Percentiles rank a stretch among this genome's conserved stretches.
Conservation (phyloP, 2,888 invertebrate genomes). For the Dexiosoma caninum region DNA sequence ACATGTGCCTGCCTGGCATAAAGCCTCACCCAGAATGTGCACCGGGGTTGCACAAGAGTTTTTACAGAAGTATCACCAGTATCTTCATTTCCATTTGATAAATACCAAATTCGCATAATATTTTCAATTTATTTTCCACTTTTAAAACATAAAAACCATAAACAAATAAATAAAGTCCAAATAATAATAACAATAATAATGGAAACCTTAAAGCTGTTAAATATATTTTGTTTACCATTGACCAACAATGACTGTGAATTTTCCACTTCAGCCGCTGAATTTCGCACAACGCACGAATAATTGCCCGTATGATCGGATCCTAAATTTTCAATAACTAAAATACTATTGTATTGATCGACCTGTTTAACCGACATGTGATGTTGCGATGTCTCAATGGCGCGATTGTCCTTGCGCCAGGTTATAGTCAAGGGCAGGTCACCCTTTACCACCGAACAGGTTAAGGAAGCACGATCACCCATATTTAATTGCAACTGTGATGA, state of each 20-base stretch:
- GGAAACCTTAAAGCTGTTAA: conserved; percentile 29
- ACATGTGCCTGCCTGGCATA: no score
- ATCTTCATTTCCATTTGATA: no score
- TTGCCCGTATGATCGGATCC: conserved; percentile 87
- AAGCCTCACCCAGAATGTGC: no score
- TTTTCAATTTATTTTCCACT: conserved; percentile 17
- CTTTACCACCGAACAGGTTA: conserved; percentile 86
- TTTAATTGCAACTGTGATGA: conserved; percentile 83
- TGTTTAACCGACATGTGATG: conserved; percentile 83
- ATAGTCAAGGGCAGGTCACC: conserved; percentile 88
- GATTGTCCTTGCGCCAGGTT: conserved; percentile 87
- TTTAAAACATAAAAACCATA: neutral
- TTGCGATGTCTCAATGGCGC: conserved; percentile 81
- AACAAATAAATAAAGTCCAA: no score
- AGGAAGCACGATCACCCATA: conserved; percentile 85
- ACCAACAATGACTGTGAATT: conserved; percentile 86
- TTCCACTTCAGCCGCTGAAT: conserved; percentile 85
- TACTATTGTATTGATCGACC: conserved; percentile 87
- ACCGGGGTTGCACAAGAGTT: no score
- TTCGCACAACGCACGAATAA: conserved; percentile 86
- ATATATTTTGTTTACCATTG: conserved; percentile 83
- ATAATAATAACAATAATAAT: neutral
- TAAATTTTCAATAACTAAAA: conserved; percentile 86
- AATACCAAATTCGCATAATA: no score
- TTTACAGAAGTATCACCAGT: no score